phyloP scores from a whole-genome alignment of 2,888 invertebrate species.

The Harpagoxenus sublaevis region DNA sequence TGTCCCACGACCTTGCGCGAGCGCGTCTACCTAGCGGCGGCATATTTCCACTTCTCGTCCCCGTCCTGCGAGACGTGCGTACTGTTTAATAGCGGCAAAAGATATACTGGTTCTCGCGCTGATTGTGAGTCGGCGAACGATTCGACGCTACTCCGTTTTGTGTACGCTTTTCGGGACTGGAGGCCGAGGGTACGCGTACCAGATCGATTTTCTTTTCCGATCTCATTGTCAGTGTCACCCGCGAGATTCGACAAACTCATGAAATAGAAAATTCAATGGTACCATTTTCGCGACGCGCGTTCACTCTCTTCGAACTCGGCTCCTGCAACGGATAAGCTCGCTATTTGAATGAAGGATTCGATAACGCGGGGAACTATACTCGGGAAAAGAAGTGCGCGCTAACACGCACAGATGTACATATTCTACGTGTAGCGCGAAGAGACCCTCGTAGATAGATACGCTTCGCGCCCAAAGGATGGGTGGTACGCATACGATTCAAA shows the following conservation, averaged over 20 bases:
- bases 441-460: not conserved
- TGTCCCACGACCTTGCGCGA: slow-evolving; percentile 81
- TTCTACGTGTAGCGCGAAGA: slow-evolving; percentile 15
- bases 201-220: slow-evolving; percentile 5
- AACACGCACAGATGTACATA: not conserved
- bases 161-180: not conserved
- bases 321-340: slow-evolving; percentile 47
- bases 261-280: slow-evolving; percentile 39
- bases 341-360: slow-evolving; percentile 77
- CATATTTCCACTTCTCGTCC: slow-evolving; percentile 55
- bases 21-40: slow-evolving; percentile 60
- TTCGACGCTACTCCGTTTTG: not conserved
- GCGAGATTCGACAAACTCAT: slow-evolving; percentile 16
- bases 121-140: not conserved
- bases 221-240: not conserved
- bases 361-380: slow-evolving; percentile 72
- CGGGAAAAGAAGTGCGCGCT: slow-evolving; percentile 46
- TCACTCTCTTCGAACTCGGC: slow-evolving; percentile 1
- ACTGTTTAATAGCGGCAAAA: slow-evolving; percentile 12
- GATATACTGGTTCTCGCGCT: not conserved
- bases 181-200: not conserved
- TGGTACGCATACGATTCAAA: slow-evolving; percentile 72
- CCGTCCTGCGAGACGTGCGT: slow-evolving; percentile 18
- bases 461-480: slow-evolving; percentile 35
- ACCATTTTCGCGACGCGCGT: slow-evolving; percentile 8